These are phyloP conservation scores for Aricia agestis DNA, from an alignment of 1,140 invertebrate species.

Conservation along the genomic window DNA sequence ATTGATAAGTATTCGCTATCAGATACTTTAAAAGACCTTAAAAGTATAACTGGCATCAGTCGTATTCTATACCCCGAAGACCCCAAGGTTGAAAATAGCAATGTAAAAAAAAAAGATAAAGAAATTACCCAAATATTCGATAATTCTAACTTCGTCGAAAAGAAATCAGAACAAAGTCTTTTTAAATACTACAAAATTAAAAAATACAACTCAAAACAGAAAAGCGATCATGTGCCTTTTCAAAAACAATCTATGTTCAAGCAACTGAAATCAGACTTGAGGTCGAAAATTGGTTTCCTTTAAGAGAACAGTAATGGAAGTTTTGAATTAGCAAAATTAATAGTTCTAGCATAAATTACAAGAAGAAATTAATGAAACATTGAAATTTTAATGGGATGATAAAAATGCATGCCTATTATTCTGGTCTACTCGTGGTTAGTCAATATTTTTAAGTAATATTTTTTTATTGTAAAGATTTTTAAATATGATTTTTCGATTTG, in stretches of 20 bases:
- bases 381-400: constrained; percentile 36
- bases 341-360: not conserved
- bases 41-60: not conserved
- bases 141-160: not conserved
- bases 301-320: not conserved
- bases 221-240: constrained; percentile 24
- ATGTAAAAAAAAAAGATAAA: not conserved
- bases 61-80: not conserved
- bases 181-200: not conserved
- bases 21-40: not conserved
- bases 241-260: constrained; percentile 34
- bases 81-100: not conserved
- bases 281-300: constrained; percentile 21
- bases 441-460: constrained; percentile 1
- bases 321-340: not conserved
- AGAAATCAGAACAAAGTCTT: not conserved
- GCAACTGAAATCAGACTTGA: constrained; percentile 35
- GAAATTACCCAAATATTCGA: not conserved
- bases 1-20: not conserved
- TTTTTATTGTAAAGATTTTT: not conserved
- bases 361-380: not conserved
- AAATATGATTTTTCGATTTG: not conserved
- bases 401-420: constrained; percentile 37
- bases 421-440: constrained; percentile 41
- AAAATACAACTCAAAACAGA: constrained; percentile 20